Evolutionary conservation across 1,140 invertebrate genomes (phyloP).

Genomic region (Thaumetopoea pityocampa): DNA sequence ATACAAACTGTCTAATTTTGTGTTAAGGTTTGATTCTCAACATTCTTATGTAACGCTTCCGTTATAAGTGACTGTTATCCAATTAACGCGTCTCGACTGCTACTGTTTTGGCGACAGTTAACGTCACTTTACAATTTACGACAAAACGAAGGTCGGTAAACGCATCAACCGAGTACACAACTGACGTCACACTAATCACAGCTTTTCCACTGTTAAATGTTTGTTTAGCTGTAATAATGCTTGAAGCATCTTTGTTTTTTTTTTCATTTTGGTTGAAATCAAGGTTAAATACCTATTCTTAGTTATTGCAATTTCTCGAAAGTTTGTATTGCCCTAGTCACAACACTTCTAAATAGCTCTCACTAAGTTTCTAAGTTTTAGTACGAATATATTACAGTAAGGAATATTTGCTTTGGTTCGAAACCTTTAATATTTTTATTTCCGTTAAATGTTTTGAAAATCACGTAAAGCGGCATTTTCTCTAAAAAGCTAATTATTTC

Average conservation of each 20-base stretch:
- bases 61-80: too few relatives aligned
- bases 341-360: background rate
- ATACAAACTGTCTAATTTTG: too few relatives aligned
- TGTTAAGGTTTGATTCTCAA: too few relatives aligned
- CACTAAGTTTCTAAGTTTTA: too few relatives aligned
- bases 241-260: conserved; percentile 8
- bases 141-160: background rate
- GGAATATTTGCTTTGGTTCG: too few relatives aligned
- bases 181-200: conserved; percentile 2
- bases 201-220: conserved; percentile 7
- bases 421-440: conserved; percentile 4
- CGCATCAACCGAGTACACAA: background rate
- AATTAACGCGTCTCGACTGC: too few relatives aligned
- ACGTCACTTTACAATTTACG: background rate
- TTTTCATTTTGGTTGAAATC: background rate
- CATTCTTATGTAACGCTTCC: too few relatives aligned
- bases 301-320: background rate
- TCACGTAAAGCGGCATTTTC: background rate
- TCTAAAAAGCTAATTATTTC: conserved; percentile 8
- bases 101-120: too few relatives aligned
- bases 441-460: conserved; percentile 2
- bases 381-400: too few relatives aligned
- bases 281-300: conserved; percentile 4
- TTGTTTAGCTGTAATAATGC: conserved; percentile 3
- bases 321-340: background rate